These are phyloP conservation scores for Plebejus argus DNA, from an alignment of 2,888 invertebrate species.

Conservation along the genomic window DNA sequence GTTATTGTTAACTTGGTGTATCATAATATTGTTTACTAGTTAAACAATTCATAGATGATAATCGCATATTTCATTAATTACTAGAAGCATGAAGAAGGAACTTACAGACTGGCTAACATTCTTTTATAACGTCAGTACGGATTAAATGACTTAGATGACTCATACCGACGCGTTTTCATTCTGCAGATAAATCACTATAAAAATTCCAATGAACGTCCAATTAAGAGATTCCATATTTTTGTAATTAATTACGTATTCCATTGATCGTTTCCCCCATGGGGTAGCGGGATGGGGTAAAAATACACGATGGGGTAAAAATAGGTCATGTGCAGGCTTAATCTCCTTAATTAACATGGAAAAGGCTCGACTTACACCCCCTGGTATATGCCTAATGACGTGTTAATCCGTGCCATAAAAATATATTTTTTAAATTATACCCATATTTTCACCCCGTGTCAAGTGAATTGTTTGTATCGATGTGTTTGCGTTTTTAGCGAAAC, in stretches of 20 bases:
- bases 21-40: too few relatives aligned
- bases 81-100: too few relatives aligned
- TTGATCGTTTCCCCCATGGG: conserved; percentile 46
- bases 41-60: too few relatives aligned
- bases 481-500: background rate
- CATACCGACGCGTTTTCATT: background rate
- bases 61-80: too few relatives aligned
- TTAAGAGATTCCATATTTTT: conserved; percentile 63
- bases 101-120: background rate
- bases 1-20: too few relatives aligned
- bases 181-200: background rate
- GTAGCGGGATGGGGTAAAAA: conserved; percentile 51
- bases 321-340: conserved; percentile 74
- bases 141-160: background rate
- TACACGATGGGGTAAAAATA: conserved; percentile 62
- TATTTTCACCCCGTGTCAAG: conserved; percentile 13
- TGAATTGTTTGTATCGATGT: background rate
- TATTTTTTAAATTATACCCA: conserved; percentile 16
- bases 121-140: background rate
- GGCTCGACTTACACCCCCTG: conserved; percentile 69
- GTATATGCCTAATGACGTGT: conserved; percentile 68
- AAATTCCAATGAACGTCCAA: conserved; percentile 51
- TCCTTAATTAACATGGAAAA: conserved; percentile 76
- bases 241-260: conserved; percentile 63
- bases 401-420: conserved; percentile 52